A percentile compares a stretch with the other conserved stretches of the same genome.
These are phyloP conservation scores for Acrossocheilus fasciatus DNA, from an alignment of 2,797 vertebrate species.

Conservation along the genomic window DNA sequence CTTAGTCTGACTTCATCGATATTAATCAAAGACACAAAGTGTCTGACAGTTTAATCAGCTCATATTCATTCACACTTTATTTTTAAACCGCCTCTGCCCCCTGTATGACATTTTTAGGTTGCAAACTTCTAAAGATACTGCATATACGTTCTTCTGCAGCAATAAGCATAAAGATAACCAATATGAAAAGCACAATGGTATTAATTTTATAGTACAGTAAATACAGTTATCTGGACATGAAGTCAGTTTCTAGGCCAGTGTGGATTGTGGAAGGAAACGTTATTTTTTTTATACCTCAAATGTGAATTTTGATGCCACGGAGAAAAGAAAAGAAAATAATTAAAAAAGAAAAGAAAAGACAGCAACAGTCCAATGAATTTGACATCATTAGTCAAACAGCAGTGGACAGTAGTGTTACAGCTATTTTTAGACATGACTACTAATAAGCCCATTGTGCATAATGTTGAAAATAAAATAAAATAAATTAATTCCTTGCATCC, in stretches of 20 bases:
- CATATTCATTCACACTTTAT: not conserved
- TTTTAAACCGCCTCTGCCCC: not conserved
- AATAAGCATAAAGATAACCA: not conserved
- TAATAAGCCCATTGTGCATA: not conserved
- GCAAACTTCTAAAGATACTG: not conserved
- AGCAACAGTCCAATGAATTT: no score
- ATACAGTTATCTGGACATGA: not conserved
- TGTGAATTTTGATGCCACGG: not conserved
- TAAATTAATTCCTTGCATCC: not conserved
- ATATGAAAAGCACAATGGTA: not conserved
- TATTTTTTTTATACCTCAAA: not conserved
- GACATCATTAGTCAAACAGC: no score
- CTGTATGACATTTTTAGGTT: not conserved
- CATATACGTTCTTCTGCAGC: not conserved
- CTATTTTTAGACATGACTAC: no score
- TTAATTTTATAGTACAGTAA: not conserved
- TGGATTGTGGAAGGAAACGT: not conserved
- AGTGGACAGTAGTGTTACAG: no score
- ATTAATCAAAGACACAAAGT: constrained; percentile 31
- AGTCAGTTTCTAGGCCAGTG: not conserved
- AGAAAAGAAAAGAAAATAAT: not conserved
- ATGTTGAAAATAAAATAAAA: not conserved
- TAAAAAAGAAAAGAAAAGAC: not conserved
- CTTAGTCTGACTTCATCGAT: constrained; percentile 40
- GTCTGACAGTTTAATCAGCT: constrained; percentile 22